These are phyloP conservation scores for Archips xylosteana DNA, from an alignment of 2,888 invertebrate genomes.

Conservation along the genomic window DNA sequence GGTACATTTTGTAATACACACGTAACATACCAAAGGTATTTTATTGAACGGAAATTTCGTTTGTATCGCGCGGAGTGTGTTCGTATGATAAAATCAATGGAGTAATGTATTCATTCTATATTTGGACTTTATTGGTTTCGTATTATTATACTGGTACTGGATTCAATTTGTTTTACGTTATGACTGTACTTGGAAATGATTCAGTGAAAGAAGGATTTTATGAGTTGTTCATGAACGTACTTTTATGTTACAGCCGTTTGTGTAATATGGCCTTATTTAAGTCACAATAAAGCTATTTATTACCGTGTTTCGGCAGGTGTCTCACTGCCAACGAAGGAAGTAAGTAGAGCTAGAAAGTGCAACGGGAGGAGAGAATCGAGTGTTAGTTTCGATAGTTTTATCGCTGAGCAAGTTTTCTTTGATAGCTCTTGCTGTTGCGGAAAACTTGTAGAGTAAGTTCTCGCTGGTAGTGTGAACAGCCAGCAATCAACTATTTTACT, in stretches of 20 bases:
- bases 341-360: no score
- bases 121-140: conserved; percentile 30
- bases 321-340: no score
- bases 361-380: no score
- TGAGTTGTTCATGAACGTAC: conserved; percentile 8
- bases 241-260: background rate
- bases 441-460: no score
- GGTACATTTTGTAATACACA: conserved; percentile 6
- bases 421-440: no score
- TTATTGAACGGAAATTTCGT: conserved; percentile 33
- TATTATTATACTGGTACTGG: conserved; percentile 23
- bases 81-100: conserved; percentile 38
- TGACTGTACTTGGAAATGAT: conserved; percentile 14
- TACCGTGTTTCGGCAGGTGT: no score
- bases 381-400: no score
- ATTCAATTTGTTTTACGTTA: conserved; percentile 36
- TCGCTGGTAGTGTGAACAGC: no score
- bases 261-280: background rate
- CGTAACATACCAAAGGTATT: conserved; percentile 14
- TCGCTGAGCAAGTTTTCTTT: no score
- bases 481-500: no score
- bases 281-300: background rate
- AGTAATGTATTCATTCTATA: conserved; percentile 39
- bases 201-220: conserved; percentile 13
- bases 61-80: background rate